These are phyloP conservation scores for Onychomys torridus DNA, from an alignment of 2,797 vertebrate genomes.

Conservation along the genomic window DNA sequence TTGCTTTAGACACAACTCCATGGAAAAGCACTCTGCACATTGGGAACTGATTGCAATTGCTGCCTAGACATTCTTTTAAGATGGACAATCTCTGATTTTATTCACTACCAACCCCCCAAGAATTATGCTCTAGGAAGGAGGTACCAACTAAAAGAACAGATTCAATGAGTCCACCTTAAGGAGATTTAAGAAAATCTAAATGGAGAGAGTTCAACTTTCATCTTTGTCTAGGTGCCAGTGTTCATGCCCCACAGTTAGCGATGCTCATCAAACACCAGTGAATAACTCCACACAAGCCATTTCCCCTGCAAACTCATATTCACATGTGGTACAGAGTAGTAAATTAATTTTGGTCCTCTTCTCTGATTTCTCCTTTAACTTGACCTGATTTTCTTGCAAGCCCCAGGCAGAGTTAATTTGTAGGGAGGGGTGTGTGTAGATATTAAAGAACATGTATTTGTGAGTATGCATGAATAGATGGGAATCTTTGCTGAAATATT, in stretches of 20 bases:
- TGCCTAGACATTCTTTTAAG: not conserved
- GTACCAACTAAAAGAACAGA: not conserved
- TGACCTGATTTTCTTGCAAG: slow-evolving; percentile 83
- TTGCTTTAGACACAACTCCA: not conserved
- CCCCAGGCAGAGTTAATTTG: slow-evolving; percentile 82
- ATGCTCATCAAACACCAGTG: not conserved
- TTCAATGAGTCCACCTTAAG: not conserved
- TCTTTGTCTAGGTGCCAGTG: not conserved
- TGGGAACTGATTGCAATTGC: not conserved
- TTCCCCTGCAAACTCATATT: slow-evolving; percentile 65
- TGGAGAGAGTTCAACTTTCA: not conserved
- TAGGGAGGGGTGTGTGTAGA: slow-evolving; percentile 67
- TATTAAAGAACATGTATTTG: slow-evolving; percentile 69
- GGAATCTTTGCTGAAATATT: slow-evolving; percentile 78
- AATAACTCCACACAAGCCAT: slow-evolving; percentile 54
- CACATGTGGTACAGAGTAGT: slow-evolving; percentile 71
- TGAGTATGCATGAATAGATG: slow-evolving; percentile 8
- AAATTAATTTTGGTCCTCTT: slow-evolving; percentile 83
- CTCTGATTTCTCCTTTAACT: slow-evolving; percentile 82
- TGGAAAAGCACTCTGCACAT: not conserved
- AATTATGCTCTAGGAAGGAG: not conserved
- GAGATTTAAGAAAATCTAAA: slow-evolving; percentile 49
- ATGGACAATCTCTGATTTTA: slow-evolving; percentile 4
- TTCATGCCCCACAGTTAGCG: not conserved
- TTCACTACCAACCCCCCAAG: not conserved